Evolutionary conservation across 2,888 invertebrate genomes (phyloP), one percentile per base, ranked within the genome.

Genomic region (Omphaloscelis lunosa): DNA sequence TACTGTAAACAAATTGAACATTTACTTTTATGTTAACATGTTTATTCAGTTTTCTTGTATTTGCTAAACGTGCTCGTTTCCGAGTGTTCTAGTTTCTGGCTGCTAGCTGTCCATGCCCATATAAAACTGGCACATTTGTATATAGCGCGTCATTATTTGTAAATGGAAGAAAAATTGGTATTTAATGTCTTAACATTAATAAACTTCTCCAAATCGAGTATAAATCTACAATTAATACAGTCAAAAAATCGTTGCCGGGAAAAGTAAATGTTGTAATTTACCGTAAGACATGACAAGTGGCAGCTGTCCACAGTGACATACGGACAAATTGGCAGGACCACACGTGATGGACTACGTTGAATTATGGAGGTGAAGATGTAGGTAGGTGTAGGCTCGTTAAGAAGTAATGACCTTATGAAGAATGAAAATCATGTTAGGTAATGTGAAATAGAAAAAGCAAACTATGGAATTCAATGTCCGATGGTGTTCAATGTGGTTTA

Each of bases 231-330:
- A 9, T 23, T 20, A 51, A 62, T 59, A 51, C 53, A 61, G 48
- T 70, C 20, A 39, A 72, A 29, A 71, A 39, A 68, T 41, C 34
- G 29, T 72, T 68, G 70, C n/a, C 67, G 29, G 68, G 67, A 75
- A 83, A 83, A 81, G 74, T 82, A 75, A 61, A 70, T 68, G 62
- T 75, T 79, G 48, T 79, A 88, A 88, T 89, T 86, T 83, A 78
- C 84, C 85, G 76, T 83, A 72, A 51, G 85, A 89, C 89, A 78
- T 90, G 89, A 90, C 86, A 89, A 88, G 89, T 90, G 77, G 86
- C 87, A 86, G 82, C 89, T 88, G 91, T 90, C 88, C 34, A 65
- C 80, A 62, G 74, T 86, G 87, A 83, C 86, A 80, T 51, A 51
- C 75, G 77, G 73, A 88, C 83, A 85, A 84, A 88, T 89, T 77